Evolutionary conservation across 2,888 invertebrate genomes (phyloP), one percentile per base, ranked within the genome.

Genomic region (Chorisops tibialis): DNA sequence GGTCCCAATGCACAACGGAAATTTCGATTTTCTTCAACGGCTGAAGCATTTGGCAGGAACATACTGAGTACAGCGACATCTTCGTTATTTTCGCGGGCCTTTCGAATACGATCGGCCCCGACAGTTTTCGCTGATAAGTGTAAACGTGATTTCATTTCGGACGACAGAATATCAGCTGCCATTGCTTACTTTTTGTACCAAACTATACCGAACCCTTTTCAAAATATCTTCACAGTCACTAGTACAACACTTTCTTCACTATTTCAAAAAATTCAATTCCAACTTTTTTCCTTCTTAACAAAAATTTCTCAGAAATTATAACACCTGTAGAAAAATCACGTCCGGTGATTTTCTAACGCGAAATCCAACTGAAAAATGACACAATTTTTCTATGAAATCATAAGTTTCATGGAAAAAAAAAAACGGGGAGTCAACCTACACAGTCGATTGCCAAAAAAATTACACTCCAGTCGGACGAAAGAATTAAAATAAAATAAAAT

Each of bases 31-130:
- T 86, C 85, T 71, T 83, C 83, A 50, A 82, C 82, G 38, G 84
- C 82, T 70, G 82, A 83, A 60, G 76, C 74, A 65, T 83, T 82
- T 48, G 91, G 87, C 65, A 92, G 81, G 73, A 93, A 89, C 87
- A 91, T 91, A 67, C 91, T 90, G 70, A 93, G 80, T 70, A 93
- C 86, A 59, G 93, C 93, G 65, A 93, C 86, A 80, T 93, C 93
- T 79, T 93, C 92, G 78, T 91, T 90, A 74, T 87, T 87, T 71
- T 91, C 89, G 79, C 87, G 84, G 65, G 91, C 90, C 73, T 85
- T 83, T 69, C 85, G 83, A 72, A 91, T 90, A 74, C 90, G 82
- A 14, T 91, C 91, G 71, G 88, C 88, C n/a, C 91, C 91, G 56
- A 89, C 87, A 38, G 87, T 91, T 81, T 89, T 91, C 52, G 87